Conservation (phyloP, 2,888 invertebrate species). For the Julus scanicus region DNA sequence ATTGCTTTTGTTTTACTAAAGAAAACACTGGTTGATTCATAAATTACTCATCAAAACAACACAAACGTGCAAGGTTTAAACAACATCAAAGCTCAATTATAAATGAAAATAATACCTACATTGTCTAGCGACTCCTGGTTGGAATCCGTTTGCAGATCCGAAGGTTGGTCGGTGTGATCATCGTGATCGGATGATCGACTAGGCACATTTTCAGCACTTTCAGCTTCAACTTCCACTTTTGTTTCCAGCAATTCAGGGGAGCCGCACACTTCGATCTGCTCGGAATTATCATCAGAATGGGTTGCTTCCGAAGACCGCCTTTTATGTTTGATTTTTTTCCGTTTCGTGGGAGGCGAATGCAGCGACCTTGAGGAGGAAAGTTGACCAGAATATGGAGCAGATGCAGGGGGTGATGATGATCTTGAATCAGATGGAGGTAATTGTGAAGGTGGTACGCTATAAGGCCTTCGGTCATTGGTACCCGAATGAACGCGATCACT, state of each 20-base stretch:
- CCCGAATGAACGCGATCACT: slow-evolving; percentile 1
- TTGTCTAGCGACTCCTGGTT: slow-evolving; percentile 56
- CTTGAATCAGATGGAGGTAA: neutral
- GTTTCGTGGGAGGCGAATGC: slow-evolving; percentile 56
- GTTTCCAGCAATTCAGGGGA: slow-evolving; percentile 58
- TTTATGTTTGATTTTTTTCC: slow-evolving; percentile 56
- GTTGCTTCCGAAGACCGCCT: slow-evolving; percentile 50
- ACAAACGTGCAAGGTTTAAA: no score
- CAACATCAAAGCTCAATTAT: no score
- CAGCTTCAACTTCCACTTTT: slow-evolving; percentile 57
- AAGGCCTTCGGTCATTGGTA: neutral
- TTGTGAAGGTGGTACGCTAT: neutral
- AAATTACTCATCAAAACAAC: no score
- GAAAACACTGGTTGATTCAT: no score
- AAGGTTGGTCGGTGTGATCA: slow-evolving; percentile 53
- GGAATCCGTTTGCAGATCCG: slow-evolving; percentile 46
- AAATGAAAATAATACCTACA: slow-evolving; percentile 41
- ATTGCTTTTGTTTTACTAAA: no score
- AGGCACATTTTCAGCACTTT: slow-evolving; percentile 55
- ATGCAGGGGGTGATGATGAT: slow-evolving; percentile 38
- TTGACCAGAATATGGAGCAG: slow-evolving; percentile 34
- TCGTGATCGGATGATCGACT: slow-evolving; percentile 54
- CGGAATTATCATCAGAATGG: slow-evolving; percentile 53
- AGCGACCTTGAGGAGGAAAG: slow-evolving; percentile 8
- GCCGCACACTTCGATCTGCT: slow-evolving; percentile 54